Evolutionary conservation across 2,888 invertebrate species (phyloP).

Genomic region (Anthoptus insignis): DNA sequence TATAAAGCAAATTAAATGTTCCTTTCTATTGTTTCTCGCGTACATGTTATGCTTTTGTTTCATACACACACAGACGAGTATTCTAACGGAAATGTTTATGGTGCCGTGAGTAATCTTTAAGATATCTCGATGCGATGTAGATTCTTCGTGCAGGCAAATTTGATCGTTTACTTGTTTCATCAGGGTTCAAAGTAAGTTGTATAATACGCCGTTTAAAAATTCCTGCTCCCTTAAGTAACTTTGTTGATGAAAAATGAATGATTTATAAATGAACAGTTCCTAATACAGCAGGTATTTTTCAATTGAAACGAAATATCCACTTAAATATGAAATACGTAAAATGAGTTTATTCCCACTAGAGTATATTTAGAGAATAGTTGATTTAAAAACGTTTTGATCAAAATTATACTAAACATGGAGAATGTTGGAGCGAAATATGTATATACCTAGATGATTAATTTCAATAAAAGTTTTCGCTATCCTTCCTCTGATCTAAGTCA

Average conservation of each 20-base stretch:
- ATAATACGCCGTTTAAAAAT: not conserved
- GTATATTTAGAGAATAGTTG: too few relatives aligned
- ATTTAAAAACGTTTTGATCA: too few relatives aligned
- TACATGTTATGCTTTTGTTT: slow-evolving; percentile 1
- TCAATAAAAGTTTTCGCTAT: too few relatives aligned
- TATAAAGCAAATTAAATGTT: slow-evolving; percentile 23
- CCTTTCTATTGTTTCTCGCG: slow-evolving; percentile 22
- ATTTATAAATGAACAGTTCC: not conserved
- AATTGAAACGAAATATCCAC: not conserved
- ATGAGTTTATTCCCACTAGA: too few relatives aligned
- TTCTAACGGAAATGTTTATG: not conserved
- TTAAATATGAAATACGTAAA: not conserved
- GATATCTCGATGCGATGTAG: not conserved
- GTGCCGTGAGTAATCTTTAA: not conserved
- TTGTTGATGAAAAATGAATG: not conserved
- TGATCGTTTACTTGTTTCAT: slow-evolving; percentile 41
- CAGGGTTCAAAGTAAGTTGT: not conserved
- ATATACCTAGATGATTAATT: too few relatives aligned
- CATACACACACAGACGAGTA: slow-evolving; percentile 19
- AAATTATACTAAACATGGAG: too few relatives aligned
- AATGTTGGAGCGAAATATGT: too few relatives aligned
- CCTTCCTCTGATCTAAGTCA: too few relatives aligned
- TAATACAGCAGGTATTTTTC: not conserved
- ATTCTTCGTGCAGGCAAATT: slow-evolving; percentile 38
- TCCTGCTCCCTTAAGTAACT: slow-evolving; percentile 39